Evolutionary conservation across 1,140 invertebrate species (phyloP), one percentile per base, ranked within the genome.

Genomic region (Nasonia longicornis): DNA sequence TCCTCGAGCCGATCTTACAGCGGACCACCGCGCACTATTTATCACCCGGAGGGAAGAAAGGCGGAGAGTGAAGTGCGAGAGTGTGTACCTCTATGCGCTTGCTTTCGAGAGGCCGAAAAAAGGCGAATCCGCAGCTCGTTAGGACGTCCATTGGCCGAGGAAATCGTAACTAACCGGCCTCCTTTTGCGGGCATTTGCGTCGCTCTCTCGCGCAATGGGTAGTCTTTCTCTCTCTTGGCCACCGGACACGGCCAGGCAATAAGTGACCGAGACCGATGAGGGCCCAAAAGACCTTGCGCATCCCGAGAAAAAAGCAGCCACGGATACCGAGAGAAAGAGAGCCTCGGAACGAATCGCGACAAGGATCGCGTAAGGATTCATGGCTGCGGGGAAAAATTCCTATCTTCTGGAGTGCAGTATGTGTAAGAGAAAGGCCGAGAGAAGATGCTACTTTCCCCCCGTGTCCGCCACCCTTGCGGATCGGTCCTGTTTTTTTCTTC

Each of bases 271-370:
- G 8, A 72, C 16, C 22, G 14, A 26, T 10, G 31, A 3, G n/a
- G 38, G 22, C 22, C 63, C 58, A n/a, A 45, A 12, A 58, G n/a
- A 29, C 20, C 52, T 72, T 66, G 22, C 67, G 71, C 11, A 16
- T 16, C 16, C 29, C 20, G 11, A 31, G 52, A 64, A 79, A 79
- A 73, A 79, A 52, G 31, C 12, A 79, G 45, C 48, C 14, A 72
- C 22, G n/a, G 58, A 12, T 14, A 52, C 16, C 16, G 31, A 8
- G 20, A 22, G 52, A n/a, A n/a, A n/a, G 52, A 52, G 42, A 48
- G 14, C 45, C 64, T 52, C 42, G 72, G 63, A 71, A 71, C 80
- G 73, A 81, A 81, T 81, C 35, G 80, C 42, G 63, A 77, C 58
- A 63, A 74, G 48, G 45, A 74, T 74, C 26, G 48, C 48, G 48